Percentiles rank a stretch among this genome's conserved stretches.
These are phyloP conservation scores for Oligia strigilis DNA, from an alignment of 2,888 invertebrate species.

Conservation along the genomic window DNA sequence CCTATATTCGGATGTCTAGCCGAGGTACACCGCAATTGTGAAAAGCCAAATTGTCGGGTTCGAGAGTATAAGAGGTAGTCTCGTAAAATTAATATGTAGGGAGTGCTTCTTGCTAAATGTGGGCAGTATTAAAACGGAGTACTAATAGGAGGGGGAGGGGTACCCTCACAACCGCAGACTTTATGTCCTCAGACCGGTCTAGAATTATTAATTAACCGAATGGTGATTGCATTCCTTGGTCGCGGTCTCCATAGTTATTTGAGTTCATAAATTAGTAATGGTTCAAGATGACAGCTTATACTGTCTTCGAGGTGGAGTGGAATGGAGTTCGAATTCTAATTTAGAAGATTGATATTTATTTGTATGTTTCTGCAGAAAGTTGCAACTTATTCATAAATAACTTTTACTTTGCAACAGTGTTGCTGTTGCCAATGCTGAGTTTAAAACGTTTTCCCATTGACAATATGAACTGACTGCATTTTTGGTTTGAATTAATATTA, in stretches of 20 bases:
- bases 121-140: constrained; percentile 86
- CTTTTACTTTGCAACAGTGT: background rate
- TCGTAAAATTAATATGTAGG: constrained; percentile 87
- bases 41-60: constrained; percentile 67
- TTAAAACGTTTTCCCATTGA: background rate
- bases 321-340: constrained; percentile 33
- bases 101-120: constrained; percentile 83
- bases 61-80: constrained; percentile 68
- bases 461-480: background rate
- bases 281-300: constrained; percentile 53
- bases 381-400: background rate
- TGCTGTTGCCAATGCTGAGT: background rate
- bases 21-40: constrained; percentile 67
- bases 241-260: constrained; percentile 79
- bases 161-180: constrained; percentile 81
- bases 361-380: background rate
- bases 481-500: background rate
- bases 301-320: constrained; percentile 17
- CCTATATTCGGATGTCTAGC: constrained; percentile 63
- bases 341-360: constrained; percentile 21
- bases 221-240: constrained; percentile 87
- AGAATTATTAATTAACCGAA: constrained; percentile 89
- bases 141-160: constrained; percentile 80
- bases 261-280: constrained; percentile 75
- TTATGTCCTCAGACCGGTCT: constrained; percentile 87